Base-by-base conservation (phyloP, 1,140 invertebrate genomes). In the Bicyclus anynana region DNA sequence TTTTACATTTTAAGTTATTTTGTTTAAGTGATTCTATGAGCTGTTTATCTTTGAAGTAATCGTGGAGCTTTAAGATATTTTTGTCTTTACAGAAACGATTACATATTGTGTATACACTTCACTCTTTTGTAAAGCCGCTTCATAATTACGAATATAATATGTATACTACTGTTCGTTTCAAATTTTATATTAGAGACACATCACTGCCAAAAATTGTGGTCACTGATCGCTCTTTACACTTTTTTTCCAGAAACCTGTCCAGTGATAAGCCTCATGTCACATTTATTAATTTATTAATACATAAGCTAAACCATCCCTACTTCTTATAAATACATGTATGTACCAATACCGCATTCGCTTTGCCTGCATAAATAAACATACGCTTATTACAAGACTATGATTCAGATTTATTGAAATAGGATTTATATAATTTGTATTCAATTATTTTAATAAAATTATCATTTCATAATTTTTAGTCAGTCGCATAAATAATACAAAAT, bases 151-250 rank as follows among this genome's bases (percentile, higher is more conserved):
- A n/a, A n/a, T n/a, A n/a, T n/a, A n/a, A 12, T 33, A 33, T 33
- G 1, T 0, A 16, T 20, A 10, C 5, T 5, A 16, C 10, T 38
- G 5, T 38, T 38, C 13, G 16, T 52, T 52, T 38, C 17, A 50
- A 50, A 33, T 16, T 44, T 44, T 42, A 57, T 33, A 49, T 49
- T 56, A 59, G 49, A 63, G 50, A 63, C 61, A 57, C 37, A 46
- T 53, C 55, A 63, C 61, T 63, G 61, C 61, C 61, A 63, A 63
- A 59, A 59, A 63, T 42, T 63, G 55, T 63, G 55, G 61, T 63
- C 54, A 63, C 54, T 53, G 42, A 53, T 60, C 56, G 29, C 48
- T 56, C 59, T 51, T 44, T 62, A 62, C 53, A 52, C 40, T 20
- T 44, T 44, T 56, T 26, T 56, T 23, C 44, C 48, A 18, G 14